Evolutionary conservation across 2,113 vertebrate species (phyloP).

Genomic region (Hippocampus zosterae): DNA sequence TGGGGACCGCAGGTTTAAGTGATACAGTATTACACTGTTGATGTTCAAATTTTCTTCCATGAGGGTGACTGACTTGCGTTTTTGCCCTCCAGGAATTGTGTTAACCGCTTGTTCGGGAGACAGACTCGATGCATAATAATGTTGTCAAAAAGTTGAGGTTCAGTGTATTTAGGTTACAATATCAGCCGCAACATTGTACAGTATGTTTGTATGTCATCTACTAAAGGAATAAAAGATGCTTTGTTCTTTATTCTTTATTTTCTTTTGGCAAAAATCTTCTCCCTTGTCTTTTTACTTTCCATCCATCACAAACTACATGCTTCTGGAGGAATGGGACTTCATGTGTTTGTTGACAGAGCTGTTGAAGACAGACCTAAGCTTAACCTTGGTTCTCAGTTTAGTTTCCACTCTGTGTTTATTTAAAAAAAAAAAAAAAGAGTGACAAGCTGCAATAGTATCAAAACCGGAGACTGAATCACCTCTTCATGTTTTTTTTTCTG

Average conservation of each 20-base stretch:
- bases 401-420: slow-evolving; percentile 38
- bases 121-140: slow-evolving; percentile 24
- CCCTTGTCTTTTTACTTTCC: background rate
- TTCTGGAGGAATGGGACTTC: slow-evolving; percentile 26
- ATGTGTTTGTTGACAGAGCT: slow-evolving; percentile 64
- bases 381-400: slow-evolving; percentile 34
- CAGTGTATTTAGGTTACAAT: slow-evolving; percentile 16
- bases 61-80: slow-evolving; percentile 39
- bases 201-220: background rate
- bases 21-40: slow-evolving; percentile 36
- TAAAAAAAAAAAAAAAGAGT: background rate
- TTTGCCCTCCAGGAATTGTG: slow-evolving; percentile 25
- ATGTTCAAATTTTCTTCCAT: slow-evolving; percentile 29
- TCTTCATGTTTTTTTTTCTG: background rate
- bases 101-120: slow-evolving; percentile 17
- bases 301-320: background rate
- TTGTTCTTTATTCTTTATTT: background rate
- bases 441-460: background rate
- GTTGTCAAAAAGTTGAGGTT: slow-evolving; percentile 12
- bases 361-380: slow-evolving; percentile 15
- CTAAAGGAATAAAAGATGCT: background rate
- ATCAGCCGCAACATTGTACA: background rate
- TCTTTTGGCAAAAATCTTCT: background rate
- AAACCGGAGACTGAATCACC: background rate
- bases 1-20: background rate